These are phyloP conservation scores for Venusia cambrica DNA, from an alignment of 2,888 invertebrate genomes.

Conservation along the genomic window DNA sequence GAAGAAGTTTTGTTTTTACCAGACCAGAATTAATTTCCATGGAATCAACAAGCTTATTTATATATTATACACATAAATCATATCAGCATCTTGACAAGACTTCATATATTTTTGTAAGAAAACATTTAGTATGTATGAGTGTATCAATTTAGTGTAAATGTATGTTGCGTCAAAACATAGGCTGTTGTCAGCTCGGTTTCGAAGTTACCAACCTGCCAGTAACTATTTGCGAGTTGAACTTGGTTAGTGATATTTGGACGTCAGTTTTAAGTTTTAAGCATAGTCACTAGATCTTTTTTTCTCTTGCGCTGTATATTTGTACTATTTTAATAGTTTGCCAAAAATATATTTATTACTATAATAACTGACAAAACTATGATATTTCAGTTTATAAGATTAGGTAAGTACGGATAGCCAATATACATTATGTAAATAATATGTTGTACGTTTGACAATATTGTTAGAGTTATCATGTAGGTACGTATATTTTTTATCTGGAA, in stretches of 20 bases:
- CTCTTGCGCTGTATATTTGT: constrained; percentile 4
- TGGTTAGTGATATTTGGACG: constrained; percentile 7
- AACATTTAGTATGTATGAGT: too few relatives aligned
- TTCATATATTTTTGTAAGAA: too few relatives aligned
- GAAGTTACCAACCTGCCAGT: constrained; percentile 24
- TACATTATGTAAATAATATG: constrained; percentile 24
- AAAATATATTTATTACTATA: constrained; percentile 17
- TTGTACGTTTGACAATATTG: constrained; percentile 31
- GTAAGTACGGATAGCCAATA: too few relatives aligned
- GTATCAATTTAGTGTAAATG: too few relatives aligned
- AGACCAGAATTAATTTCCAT: too few relatives aligned
- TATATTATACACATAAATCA: too few relatives aligned
- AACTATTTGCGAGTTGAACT: background rate
- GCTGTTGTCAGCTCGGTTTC: constrained; percentile 11
- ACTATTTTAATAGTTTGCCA: constrained; percentile 11
- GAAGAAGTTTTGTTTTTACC: too few relatives aligned
- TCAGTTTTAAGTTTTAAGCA: background rate
- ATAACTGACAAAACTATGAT: constrained; percentile 16
- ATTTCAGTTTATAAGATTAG: constrained; percentile 11
- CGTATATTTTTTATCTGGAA: constrained; percentile 14
- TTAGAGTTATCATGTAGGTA: constrained; percentile 19
- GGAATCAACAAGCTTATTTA: too few relatives aligned
- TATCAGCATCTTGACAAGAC: too few relatives aligned
- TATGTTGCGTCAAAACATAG: constrained; percentile 12
- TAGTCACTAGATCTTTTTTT: constrained; percentile 4